phyloP scores from a whole-genome alignment of 2,797 vertebrate genomes.

The Myotis findleyi region DNA sequence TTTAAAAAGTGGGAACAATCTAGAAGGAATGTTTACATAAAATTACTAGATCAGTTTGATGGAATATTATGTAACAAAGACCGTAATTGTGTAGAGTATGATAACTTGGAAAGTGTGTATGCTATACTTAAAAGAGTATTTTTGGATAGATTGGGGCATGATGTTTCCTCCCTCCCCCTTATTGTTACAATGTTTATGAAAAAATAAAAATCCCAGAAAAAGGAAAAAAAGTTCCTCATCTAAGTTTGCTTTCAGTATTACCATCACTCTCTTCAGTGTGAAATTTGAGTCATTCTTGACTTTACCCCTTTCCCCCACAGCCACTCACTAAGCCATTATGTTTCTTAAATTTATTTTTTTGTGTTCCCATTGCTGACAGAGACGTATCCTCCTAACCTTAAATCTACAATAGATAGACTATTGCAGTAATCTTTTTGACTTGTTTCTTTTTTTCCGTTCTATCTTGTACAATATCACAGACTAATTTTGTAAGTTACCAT shows the following conservation, averaged over 20 bases:
- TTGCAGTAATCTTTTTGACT: background rate
- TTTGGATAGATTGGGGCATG: background rate
- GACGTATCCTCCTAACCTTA: background rate
- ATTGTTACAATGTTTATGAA: conserved; percentile 36
- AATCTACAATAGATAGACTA: background rate
- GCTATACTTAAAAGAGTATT: conserved; percentile 26
- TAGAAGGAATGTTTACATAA: conserved; percentile 54
- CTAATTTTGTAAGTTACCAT: conserved; percentile 23
- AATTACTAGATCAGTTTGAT: conserved; percentile 22
- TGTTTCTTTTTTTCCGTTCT: background rate
- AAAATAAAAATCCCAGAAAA: conserved; percentile 43
- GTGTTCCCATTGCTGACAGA: background rate
- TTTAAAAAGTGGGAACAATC: conserved; percentile 44
- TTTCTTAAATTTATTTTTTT: conserved; percentile 50
- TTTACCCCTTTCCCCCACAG: background rate
- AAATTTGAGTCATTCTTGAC: conserved; percentile 36
- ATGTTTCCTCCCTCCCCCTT: background rate
- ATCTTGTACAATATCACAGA: background rate
- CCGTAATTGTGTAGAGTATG: conserved; percentile 13
- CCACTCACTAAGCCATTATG: background rate
- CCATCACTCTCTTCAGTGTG: background rate
- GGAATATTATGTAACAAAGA: conserved; percentile 21
- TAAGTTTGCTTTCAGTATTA: background rate
- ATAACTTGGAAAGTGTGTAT: background rate
- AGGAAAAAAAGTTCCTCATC: background rate